Percentiles rank a stretch among this genome's conserved stretches.
These are phyloP conservation scores for Craterocephalus amniculus DNA, from an alignment of 2,797 vertebrate species.

Conservation along the genomic window DNA sequence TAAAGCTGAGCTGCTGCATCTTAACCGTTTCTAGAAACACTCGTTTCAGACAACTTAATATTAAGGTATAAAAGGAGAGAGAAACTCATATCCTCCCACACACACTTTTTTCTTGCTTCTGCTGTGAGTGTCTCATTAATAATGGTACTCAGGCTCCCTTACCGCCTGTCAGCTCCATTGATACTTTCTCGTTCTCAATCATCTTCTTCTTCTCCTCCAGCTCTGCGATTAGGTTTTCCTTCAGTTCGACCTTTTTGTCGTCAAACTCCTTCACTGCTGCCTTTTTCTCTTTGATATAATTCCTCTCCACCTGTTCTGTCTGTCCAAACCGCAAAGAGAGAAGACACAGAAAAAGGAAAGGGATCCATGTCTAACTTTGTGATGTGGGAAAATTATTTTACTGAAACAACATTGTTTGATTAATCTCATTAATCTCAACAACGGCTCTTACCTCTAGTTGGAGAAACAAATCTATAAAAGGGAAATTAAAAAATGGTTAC, in stretches of 20 bases:
- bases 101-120: constrained; percentile 10
- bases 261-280: constrained; percentile 99
- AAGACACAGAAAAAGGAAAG: not conserved
- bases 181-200: constrained; percentile 98
- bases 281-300: constrained; percentile 98
- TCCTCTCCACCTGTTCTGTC: constrained; percentile 98
- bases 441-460: constrained; percentile 91
- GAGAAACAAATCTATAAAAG: constrained; percentile 92
- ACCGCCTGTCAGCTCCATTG: constrained; percentile 99
- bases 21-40: not conserved
- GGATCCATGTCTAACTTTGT: not conserved
- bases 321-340: constrained; percentile 58
- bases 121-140: constrained; percentile 37
- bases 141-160: constrained; percentile 41
- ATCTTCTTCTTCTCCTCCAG: constrained; percentile 99
- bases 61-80: constrained; percentile 8
- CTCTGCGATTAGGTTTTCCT: constrained; percentile 96
- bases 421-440: not conserved
- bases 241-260: constrained; percentile 98
- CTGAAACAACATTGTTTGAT: not conserved
- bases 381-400: not conserved
- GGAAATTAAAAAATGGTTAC: not conserved
- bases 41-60: constrained; percentile 2
- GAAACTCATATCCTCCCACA: constrained; percentile 12
- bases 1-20: not conserved